Evolutionary conservation across 1,140 invertebrate genomes (phyloP), one percentile per base, ranked within the genome.

Genomic region (Yoshiicerus persimilis): DNA sequence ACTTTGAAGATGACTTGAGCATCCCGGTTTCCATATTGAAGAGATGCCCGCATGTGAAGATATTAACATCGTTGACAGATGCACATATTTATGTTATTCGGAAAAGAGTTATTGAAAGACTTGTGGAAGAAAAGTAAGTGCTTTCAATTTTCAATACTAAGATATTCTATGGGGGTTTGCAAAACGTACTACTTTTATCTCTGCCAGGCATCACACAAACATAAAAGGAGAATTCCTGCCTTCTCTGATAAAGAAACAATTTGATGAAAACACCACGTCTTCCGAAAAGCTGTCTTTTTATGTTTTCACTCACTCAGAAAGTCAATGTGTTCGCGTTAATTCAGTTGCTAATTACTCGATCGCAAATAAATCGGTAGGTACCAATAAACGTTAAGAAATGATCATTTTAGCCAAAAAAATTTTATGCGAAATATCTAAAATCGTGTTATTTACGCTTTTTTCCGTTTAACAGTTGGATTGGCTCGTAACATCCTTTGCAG

Each of bases 61-160:
- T 94, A 16, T 89, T 92, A 27, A 93, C 92, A n/a, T 90, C 92
- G 56, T 91, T 94, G 27, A 92, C 92, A 83, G 94, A 94, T 91
- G 92, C 93, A 86, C 94, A 94, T 92, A 90, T 94, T 16, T 95
- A 94, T 89, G 80, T 94, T 8, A 92, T 94, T 32, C 93, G 93
- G 86, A 93, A 93, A 88, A 93, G 92, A 91, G 91, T 94, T 4
- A 85, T 94, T 13, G 92, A 94, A 88, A 93, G 92, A 86, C 83
- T 85, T 32, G 70, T 47, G 85, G 32, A 86, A 83, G 23, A 87
- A 25, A 84, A 87, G 56, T 75, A 30, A 9, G 23, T 30, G 4
- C 0, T 84, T 47, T 25, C 47, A n/a, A 11, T 39, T 64, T 84
- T 41, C 62, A 39, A 16, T 9, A n/a, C 32, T 41, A 20, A 4